Evolutionary conservation across 2,797 vertebrate genomes (phyloP).

Genomic region (Oreortyx pictus): DNA sequence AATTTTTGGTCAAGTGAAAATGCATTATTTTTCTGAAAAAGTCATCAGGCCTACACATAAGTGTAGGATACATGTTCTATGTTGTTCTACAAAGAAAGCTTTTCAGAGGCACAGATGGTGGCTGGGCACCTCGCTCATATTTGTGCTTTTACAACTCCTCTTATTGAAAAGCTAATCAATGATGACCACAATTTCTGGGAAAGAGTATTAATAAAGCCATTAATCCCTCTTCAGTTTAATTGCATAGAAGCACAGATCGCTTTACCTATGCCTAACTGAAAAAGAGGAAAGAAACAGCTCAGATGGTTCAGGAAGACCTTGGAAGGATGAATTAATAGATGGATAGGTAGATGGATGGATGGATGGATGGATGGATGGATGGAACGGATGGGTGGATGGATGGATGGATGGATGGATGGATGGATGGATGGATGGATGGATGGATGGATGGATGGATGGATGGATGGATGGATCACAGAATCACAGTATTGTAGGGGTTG

Average conservation of each 20-base stretch:
- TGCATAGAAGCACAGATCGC: slow-evolving; percentile 17
- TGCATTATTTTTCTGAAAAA: neutral
- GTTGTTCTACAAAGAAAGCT: neutral
- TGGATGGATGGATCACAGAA: too few species aligned
- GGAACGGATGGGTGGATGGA: neutral
- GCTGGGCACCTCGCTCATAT: neutral
- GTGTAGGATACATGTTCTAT: neutral
- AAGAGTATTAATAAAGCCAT: slow-evolving; percentile 16
- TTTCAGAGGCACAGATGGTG: neutral
- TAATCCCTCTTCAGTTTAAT: slow-evolving; percentile 28
- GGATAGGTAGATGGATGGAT: neutral
- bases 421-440: too few species aligned
- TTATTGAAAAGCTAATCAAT: slow-evolving; percentile 16
- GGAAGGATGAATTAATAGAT: neutral
- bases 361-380: neutral
- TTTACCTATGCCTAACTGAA: neutral
- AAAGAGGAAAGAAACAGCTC: neutral
- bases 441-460: too few species aligned
- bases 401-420: neutral
- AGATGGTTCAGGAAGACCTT: neutral
- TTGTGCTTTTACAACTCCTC: neutral
- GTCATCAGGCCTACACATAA: neutral
- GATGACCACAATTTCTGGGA: slow-evolving; percentile 39
- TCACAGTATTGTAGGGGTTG: too few species aligned
- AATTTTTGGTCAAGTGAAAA: neutral